phyloP scores from a whole-genome alignment of 2,113 vertebrate genomes.

The Lagopus muta region DNA sequence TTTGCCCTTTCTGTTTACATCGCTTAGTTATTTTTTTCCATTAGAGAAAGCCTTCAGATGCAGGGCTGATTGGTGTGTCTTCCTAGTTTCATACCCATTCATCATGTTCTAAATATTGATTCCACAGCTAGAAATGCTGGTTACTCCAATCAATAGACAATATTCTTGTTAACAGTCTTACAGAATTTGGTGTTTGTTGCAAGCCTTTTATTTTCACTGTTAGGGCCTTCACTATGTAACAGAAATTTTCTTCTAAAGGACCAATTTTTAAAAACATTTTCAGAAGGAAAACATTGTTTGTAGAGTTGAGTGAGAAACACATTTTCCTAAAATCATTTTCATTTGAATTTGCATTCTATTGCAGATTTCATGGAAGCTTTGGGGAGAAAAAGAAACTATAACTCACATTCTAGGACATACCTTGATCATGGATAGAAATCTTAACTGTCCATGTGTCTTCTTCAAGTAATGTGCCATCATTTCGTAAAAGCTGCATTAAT shows the following conservation, averaged over 20 bases:
- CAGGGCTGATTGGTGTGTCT: conserved; percentile 31
- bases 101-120: conserved; percentile 63
- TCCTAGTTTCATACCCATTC: conserved; percentile 42
- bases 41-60: conserved; percentile 54
- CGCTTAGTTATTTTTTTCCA: conserved; percentile 55
- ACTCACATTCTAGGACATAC: neutral
- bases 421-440: neutral
- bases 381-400: neutral
- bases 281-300: neutral
- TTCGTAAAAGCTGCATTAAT: neutral
- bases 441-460: neutral
- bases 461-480: neutral
- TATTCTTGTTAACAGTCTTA: conserved; percentile 18
- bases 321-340: neutral
- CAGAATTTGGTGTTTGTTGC: neutral
- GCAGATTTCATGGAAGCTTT: neutral
- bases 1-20: conserved; percentile 63
- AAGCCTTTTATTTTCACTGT: neutral
- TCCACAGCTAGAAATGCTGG: neutral
- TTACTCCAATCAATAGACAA: neutral
- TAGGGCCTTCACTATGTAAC: neutral
- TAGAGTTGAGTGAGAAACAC: neutral
- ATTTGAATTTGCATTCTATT: neutral
- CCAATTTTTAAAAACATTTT: neutral
- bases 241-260: neutral